Percentiles rank a stretch among this genome's conserved stretches.
Conservation (phyloP, 2,113 vertebrate species). For the Cebidichthys violaceus region DNA sequence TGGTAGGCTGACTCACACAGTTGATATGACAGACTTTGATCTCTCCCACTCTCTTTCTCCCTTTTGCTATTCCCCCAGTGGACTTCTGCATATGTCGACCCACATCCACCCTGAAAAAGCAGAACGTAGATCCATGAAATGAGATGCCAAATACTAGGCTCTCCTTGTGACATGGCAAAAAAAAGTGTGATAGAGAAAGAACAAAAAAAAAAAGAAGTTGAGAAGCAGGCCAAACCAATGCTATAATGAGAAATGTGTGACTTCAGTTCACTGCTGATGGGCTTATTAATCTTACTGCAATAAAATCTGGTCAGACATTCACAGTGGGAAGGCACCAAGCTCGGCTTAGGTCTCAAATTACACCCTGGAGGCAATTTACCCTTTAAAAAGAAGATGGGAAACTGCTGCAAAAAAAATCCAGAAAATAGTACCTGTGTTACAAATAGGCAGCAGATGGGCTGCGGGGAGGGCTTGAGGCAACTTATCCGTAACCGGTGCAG, state of each 20-base stretch:
- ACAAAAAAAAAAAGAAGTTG: conserved; percentile 16
- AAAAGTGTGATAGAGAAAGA: conserved; percentile 36
- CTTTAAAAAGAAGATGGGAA: conserved; percentile 60
- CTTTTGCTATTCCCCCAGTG: conserved; percentile 56
- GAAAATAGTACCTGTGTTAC: conserved; percentile 57
- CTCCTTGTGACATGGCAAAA: conserved; percentile 39
- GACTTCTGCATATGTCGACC: conserved; percentile 71
- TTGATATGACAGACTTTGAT: conserved; percentile 76
- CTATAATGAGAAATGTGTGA: conserved; percentile 50
- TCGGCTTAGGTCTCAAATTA: conserved; percentile 58
- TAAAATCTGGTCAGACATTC: conserved; percentile 65
- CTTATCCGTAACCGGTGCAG: conserved; percentile 39
- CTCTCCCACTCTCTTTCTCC: conserved; percentile 58
- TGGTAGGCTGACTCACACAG: conserved; percentile 69
- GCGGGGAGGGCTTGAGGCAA: conserved; percentile 28
- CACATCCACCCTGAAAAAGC: conserved; percentile 68
- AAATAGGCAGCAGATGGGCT: conserved; percentile 44
- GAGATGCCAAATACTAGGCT: conserved; percentile 68
- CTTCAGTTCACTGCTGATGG: conserved; percentile 52
- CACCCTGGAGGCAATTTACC: conserved; percentile 64
- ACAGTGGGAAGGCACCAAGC: conserved; percentile 42
- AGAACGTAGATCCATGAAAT: conserved; percentile 75
- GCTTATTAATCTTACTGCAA: conserved; percentile 69
- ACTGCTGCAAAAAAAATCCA: conserved; percentile 31
- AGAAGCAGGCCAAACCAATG: conserved; percentile 29